A percentile compares a stretch with the other conserved stretches of the same genome.
Conservation (phyloP, 2,888 invertebrate genomes). For the Caenorhabditis doughertyi region DNA sequence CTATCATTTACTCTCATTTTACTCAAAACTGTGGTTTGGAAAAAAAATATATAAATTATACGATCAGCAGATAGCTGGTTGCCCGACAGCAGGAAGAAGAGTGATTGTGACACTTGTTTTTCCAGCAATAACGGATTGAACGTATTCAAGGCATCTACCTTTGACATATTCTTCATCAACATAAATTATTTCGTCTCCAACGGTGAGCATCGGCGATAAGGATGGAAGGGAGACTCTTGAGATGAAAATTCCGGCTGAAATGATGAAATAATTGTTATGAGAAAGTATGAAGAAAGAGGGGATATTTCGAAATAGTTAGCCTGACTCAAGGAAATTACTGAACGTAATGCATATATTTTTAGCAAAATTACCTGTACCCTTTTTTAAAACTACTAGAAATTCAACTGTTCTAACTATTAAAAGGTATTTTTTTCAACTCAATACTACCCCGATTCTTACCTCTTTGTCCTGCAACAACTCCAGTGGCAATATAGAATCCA, state of each 20-base stretch:
- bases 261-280: not conserved
- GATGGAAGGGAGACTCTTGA: constrained; percentile 76
- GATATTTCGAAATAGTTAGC: too few species aligned
- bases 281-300: too few species aligned
- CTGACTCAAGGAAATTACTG: too few species aligned
- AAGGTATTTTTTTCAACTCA: too few species aligned
- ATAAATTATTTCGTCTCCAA: constrained; percentile 78
- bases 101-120: constrained; percentile 74
- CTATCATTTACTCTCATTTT: constrained; percentile 4
- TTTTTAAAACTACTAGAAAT: too few species aligned
- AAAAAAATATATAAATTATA: not conserved
- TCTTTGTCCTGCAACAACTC: constrained; percentile 73
- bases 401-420: too few species aligned
- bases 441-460: constrained; percentile 53
- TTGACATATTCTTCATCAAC: constrained; percentile 76
- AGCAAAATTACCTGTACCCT: too few species aligned
- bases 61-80: constrained; percentile 69
- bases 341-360: too few species aligned
- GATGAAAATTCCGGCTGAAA: constrained; percentile 76
- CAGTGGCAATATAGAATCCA: constrained; percentile 79
- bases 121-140: constrained; percentile 75
- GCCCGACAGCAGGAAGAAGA: constrained; percentile 72
- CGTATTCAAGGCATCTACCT: constrained; percentile 73
- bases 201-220: constrained; percentile 74
- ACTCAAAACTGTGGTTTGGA: not conserved